Evolutionary conservation across 1,140 invertebrate species (phyloP), one percentile per base, ranked within the genome.

Genomic region (Chelonus insularis): DNA sequence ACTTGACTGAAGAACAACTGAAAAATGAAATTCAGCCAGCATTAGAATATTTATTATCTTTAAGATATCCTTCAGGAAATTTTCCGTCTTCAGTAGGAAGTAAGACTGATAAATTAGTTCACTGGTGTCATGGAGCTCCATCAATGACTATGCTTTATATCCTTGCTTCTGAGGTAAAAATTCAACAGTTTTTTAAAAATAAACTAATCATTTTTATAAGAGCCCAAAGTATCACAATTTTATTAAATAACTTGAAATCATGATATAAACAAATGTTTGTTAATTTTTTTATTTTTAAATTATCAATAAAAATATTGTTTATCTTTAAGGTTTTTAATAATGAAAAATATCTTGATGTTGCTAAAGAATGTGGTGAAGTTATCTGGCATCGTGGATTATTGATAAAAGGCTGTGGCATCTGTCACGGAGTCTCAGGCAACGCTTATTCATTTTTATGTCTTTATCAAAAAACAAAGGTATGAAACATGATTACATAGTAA

Each of bases 101-200:
- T 66, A 81, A 80, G 29, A 79, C 78, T 29, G 93, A 97, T 73
- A 87, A 86, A 77, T 84, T 97, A 39, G 88, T 97, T 1, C 95
- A 97, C 67, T 98, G 95, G 95, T 97, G 95, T 84, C 95, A 97
- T 77, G 96, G 96, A 11, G 92, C 94, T 16, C 92, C 95, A 43
- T 95, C 94, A 12, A 90, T 93, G 80, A 83, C 94, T 11, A 86
- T 90, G 70, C 81, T 95, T 56, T 90, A 92, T 68, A 76, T 85
- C 57, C 75, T 87, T 68, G 93, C 94, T 36, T 87, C 90, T 74
- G 81, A 93, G 83, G 93, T 94, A n/a, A n/a, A n/a, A n/a, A n/a
- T 18, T 41, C 37, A n/a, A n/a, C 51, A 39, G 57, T 52, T 63
- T 34, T 64, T 55, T 50, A 7, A 43, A 37, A 47, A 36, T 56